phyloP scores from a whole-genome alignment of 2,888 invertebrate genomes.

The Flexamia atlantica region DNA sequence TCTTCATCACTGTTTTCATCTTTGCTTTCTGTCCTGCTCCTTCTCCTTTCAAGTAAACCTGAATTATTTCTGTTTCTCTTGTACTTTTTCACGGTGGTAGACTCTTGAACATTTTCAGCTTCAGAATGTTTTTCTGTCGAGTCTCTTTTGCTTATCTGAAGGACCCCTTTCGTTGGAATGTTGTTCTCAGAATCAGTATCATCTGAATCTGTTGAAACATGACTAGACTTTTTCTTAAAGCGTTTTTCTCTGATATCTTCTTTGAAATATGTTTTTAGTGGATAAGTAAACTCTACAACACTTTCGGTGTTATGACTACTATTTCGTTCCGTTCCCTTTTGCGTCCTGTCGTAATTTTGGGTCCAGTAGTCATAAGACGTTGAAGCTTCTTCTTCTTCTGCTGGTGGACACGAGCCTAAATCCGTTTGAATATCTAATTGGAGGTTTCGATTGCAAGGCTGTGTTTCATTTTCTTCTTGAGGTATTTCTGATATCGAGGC shows the following conservation, averaged over 20 bases:
- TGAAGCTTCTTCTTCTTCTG: neutral
- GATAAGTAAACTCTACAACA: constrained; percentile 44
- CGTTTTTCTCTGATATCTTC: constrained; percentile 31
- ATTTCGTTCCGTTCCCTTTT: neutral
- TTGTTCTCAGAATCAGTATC: constrained; percentile 37
- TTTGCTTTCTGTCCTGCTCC: constrained; percentile 40
- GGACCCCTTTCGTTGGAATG: neutral
- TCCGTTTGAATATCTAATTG: neutral
- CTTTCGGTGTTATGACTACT: neutral
- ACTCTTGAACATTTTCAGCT: constrained; percentile 7
- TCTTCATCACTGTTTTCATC: constrained; percentile 53
- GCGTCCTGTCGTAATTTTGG: neutral
- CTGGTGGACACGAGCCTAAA: neutral
- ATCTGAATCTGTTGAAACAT: constrained; percentile 22
- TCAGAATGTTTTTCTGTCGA: neutral
- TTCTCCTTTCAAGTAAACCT: constrained; percentile 35
- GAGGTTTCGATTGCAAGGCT: neutral
- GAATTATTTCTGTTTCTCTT: constrained; percentile 39
- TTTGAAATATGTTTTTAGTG: constrained; percentile 42
- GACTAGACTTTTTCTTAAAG: neutral
- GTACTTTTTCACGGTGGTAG: constrained; percentile 24
- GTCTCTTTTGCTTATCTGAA: neutral
- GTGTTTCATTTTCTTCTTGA: neutral
- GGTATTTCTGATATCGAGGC: neutral
- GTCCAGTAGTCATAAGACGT: neutral